Percentiles rank a stretch among this genome's conserved stretches.
Conservation (phyloP, 2,113 vertebrate species). For the Malurus alboscapulatus region DNA sequence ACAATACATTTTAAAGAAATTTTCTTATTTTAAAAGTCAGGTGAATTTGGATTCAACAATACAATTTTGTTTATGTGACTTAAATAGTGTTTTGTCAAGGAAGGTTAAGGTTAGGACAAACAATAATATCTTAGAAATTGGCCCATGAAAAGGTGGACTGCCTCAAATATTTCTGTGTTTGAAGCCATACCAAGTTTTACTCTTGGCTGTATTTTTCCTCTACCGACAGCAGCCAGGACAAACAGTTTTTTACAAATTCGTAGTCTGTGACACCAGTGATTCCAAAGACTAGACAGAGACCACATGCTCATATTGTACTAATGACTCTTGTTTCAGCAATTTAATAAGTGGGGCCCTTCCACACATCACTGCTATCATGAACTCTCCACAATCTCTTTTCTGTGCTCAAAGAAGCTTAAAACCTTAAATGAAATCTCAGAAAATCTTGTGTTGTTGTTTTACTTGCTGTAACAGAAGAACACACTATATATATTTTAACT, state of each 20-base stretch:
- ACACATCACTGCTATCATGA: not conserved
- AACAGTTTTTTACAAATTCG: conserved; percentile 41
- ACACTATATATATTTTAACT: not conserved
- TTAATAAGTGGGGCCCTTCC: not conserved
- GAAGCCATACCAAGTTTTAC: conserved; percentile 25
- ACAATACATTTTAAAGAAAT: not conserved
- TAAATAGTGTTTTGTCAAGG: conserved; percentile 3
- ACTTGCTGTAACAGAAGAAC: conserved; percentile 1
- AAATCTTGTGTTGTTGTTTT: not conserved
- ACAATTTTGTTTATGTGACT: not conserved
- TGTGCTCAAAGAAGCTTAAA: not conserved
- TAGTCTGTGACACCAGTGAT: not conserved
- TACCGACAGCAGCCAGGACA: conserved; percentile 22
- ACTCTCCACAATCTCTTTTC: not conserved
- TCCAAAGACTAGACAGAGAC: not conserved
- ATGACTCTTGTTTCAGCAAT: not conserved
- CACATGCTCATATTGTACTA: not conserved
- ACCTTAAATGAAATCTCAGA: not conserved
- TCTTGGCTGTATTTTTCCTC: conserved; percentile 13
- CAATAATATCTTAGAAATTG: not conserved
- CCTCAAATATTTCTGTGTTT: conserved; percentile 31
- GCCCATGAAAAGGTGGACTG: not conserved
- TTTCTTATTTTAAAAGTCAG: not conserved
- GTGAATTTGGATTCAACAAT: not conserved
- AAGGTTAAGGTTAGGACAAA: conserved; percentile 26